Evolutionary conservation across 2,888 invertebrate species (phyloP).

Genomic region (Cheilosia impressa): DNA sequence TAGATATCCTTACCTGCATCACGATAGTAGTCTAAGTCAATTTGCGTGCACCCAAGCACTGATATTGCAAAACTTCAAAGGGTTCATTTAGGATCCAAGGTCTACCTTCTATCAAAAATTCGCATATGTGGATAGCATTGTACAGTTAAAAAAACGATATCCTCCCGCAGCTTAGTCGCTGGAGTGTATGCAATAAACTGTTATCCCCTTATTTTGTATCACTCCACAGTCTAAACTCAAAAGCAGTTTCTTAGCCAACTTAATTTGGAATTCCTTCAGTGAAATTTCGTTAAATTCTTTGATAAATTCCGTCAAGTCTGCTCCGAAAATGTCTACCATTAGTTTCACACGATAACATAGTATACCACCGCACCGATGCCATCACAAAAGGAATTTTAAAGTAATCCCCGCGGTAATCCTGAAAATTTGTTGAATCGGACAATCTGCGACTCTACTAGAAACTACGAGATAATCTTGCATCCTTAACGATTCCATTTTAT

Average conservation of each 20-base stretch:
- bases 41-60: too few relatives aligned
- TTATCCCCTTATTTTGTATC: too few relatives aligned
- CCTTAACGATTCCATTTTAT: constrained; percentile 58
- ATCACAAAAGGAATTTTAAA: constrained; percentile 31
- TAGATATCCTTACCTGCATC: too few relatives aligned
- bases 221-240: not conserved
- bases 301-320: not conserved
- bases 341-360: constrained; percentile 11
- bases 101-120: too few relatives aligned
- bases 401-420: constrained; percentile 49
- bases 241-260: not conserved
- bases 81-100: too few relatives aligned
- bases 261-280: constrained; percentile 14
- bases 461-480: constrained; percentile 48
- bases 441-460: constrained; percentile 31
- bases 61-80: too few relatives aligned
- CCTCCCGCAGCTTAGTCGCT: too few relatives aligned
- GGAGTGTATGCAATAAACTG: too few relatives aligned
- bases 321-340: constrained; percentile 12
- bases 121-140: too few relatives aligned
- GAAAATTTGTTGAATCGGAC: constrained; percentile 45
- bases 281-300: not conserved
- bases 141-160: too few relatives aligned
- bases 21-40: too few relatives aligned
- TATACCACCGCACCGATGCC: constrained; percentile 3